phyloP scores from a whole-genome alignment of 1,140 invertebrate genomes.

The Dendrolimus punctatus region DNA sequence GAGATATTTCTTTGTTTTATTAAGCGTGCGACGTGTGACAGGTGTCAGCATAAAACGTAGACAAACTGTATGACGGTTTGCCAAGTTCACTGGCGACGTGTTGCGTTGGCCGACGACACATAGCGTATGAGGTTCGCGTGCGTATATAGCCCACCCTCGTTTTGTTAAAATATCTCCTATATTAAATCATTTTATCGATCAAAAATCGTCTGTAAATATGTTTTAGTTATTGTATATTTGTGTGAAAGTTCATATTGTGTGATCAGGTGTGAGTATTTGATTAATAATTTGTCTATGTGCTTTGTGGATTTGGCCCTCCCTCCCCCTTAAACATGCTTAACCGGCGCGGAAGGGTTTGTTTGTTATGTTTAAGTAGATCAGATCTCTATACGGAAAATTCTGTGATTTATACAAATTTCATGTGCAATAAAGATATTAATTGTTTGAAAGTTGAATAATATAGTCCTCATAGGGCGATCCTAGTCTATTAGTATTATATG shows the following conservation, averaged over 20 bases:
- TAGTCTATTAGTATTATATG: slow-evolving; percentile 35
- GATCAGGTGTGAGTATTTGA: too few species aligned
- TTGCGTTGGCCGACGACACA: slow-evolving; percentile 20
- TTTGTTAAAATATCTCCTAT: too few species aligned
- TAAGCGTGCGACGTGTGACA: too few species aligned
- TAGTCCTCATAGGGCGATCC: slow-evolving; percentile 29
- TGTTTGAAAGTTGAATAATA: slow-evolving; percentile 15
- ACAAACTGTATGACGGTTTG: slow-evolving; percentile 16
- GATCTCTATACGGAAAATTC: slow-evolving; percentile 42
- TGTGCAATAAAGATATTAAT: slow-evolving; percentile 48
- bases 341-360: slow-evolving; percentile 1
- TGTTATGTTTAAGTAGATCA: slow-evolving; percentile 21
- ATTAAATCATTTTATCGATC: too few species aligned
- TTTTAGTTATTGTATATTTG: too few species aligned
- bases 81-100: slow-evolving; percentile 20
- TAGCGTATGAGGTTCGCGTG: slow-evolving; percentile 24
- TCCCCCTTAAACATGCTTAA: too few species aligned
- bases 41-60: too few species aligned
- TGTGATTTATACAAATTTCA: slow-evolving; percentile 50
- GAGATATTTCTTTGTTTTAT: too few species aligned
- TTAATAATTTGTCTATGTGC: too few species aligned
- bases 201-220: too few species aligned
- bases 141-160: background rate
- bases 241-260: too few species aligned
- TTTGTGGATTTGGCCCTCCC: too few species aligned